Evolutionary conservation across 2,797 vertebrate genomes (phyloP).

Genomic region (Mastacembelus armatus): DNA sequence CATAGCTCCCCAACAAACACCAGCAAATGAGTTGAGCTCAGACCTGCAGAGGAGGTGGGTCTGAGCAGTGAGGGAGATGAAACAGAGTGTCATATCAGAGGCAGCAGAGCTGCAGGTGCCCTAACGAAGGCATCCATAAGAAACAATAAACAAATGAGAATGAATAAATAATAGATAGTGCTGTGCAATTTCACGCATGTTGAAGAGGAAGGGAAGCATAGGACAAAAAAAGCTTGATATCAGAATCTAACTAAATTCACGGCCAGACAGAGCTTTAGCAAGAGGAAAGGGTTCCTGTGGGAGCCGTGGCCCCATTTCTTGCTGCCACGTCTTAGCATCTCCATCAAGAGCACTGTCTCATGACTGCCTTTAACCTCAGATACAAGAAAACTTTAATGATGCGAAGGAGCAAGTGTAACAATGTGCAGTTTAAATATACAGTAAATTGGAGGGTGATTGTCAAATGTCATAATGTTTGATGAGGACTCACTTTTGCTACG

Average conservation of each 20-base stretch:
- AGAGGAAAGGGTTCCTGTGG: conserved; percentile 74
- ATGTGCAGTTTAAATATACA: too few relatives aligned
- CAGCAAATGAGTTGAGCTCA: conserved; percentile 82
- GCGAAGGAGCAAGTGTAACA: conserved; percentile 19
- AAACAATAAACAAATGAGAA: conserved; percentile 82
- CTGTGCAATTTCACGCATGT: conserved; percentile 80
- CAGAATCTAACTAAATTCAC: conserved; percentile 85
- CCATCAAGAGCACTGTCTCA: conserved; percentile 62
- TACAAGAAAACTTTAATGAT: conserved; percentile 41
- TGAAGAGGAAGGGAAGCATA: conserved; percentile 79
- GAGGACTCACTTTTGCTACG: conserved; percentile 10
- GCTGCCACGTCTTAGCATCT: conserved; percentile 60
- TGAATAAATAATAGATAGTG: conserved; percentile 84
- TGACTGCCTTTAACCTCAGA: conserved; percentile 50
- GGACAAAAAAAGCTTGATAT: conserved; percentile 77
- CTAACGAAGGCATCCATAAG: conserved; percentile 76
- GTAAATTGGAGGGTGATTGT: conserved; percentile 39
- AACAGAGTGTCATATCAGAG: conserved; percentile 71
- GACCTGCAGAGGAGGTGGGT: conserved; percentile 83
- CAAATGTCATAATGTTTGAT: conserved; percentile 33
- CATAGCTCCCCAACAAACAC: conserved; percentile 90
- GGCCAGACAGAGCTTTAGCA: conserved; percentile 78
- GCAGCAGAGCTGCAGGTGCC: conserved; percentile 64
- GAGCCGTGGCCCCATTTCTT: conserved; percentile 75
- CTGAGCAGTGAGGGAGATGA: conserved; percentile 61